Base-by-base conservation (phyloP, 2,797 vertebrate species). In the Ataeniobius toweri region DNA sequence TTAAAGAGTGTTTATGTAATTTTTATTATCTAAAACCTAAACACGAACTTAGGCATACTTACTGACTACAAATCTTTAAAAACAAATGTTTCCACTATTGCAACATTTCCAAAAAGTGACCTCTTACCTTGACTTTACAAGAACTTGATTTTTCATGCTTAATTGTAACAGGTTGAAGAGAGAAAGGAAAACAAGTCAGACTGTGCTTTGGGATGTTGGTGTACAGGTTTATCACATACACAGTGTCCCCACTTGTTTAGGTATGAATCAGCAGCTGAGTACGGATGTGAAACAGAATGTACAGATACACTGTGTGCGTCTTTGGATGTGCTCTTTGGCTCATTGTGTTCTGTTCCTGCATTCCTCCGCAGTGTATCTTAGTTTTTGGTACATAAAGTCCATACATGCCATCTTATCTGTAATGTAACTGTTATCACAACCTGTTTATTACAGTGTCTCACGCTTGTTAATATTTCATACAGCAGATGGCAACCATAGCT, bases 311-410 rank as follows among this genome's bases (percentile, higher is more conserved):
- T 44, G 76, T 80, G 86, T 85, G 50, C 80, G 56, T 88, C 88
- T 87, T 87, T 81, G 73, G 73, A 85, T 85, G 77, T 85, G 83
- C 41, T 88, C 84, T 85, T 88, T 89, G 88, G 61, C 76, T 93
- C 88, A 86, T 83, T 91, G 80, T 93, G 85, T 88, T 91, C 79
- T 90, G 82, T 89, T 90, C 88, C 80, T 84, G 82, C 91, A 92
- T 92, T 93, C 92, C 90, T 93, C 72, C 24, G 77, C 76, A 87
- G 80, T 82, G 78, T 86, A 82, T 89, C 76, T 71, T 78, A 83
- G 79, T 89, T 85, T 63, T 73, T 85, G 75, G 76, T 86, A 82
- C 73, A 85, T 80, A 28, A 1, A 82, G 71, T 41, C 67, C 67
- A 48, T 48, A 76, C 76, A 84, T 85, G 73, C 73, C 80, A 53